phyloP scores from a whole-genome alignment of 1,140 invertebrate genomes.

The Diorhabda elongata region DNA sequence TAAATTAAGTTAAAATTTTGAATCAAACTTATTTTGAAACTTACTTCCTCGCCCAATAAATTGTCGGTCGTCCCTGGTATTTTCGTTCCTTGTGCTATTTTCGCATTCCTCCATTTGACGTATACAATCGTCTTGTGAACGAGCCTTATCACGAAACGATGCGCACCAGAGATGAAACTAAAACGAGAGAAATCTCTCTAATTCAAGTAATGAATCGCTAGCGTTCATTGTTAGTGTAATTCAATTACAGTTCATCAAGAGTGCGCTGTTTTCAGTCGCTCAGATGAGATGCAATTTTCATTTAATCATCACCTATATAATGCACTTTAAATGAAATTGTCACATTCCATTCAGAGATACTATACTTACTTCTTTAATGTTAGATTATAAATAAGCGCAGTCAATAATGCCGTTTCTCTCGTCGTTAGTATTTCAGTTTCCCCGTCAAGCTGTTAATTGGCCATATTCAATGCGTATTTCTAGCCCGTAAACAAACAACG shows the following conservation, averaged over 20 bases:
- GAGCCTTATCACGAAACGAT: conserved; percentile 24
- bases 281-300: conserved; percentile 48
- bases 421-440: background rate
- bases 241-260: conserved; percentile 47
- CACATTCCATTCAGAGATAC: too few species aligned
- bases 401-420: too few species aligned
- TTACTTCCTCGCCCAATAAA: too few species aligned
- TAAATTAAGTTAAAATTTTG: too few species aligned
- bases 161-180: conserved; percentile 16
- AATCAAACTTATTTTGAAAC: too few species aligned
- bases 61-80: too few species aligned
- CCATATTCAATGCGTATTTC: conserved; percentile 13
- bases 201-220: conserved; percentile 12
- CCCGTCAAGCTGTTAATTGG: background rate
- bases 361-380: too few species aligned
- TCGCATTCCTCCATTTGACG: too few species aligned
- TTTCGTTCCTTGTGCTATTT: too few species aligned
- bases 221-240: conserved; percentile 43
- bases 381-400: too few species aligned
- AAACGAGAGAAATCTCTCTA: conserved; percentile 1
- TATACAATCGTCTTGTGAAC: conserved; percentile 30
- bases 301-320: conserved; percentile 48
- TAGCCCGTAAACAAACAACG: conserved; percentile 25
- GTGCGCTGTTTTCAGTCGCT: conserved; percentile 45
- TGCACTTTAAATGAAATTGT: conserved; percentile 41